These are phyloP conservation scores for Isaurus tuberculatus DNA, from an alignment of 92 coral and sea anemone genomes.

Conservation along the genomic window DNA sequence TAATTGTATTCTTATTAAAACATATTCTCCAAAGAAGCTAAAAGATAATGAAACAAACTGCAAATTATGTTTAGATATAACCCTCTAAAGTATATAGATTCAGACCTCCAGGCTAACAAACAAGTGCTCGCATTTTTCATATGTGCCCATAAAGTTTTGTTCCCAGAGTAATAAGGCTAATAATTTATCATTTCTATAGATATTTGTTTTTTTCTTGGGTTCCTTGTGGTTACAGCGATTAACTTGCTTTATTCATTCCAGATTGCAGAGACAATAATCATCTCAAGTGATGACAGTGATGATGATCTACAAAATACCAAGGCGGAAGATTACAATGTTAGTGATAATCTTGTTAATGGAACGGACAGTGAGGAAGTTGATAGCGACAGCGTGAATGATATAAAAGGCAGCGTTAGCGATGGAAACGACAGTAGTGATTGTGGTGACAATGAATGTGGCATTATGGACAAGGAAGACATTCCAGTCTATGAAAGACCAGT, in stretches of 20 bases:
- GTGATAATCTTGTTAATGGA: neutral
- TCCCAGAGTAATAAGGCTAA: too few species aligned
- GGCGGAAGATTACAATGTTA: slow-evolving; percentile 12
- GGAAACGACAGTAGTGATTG: slow-evolving; percentile 43
- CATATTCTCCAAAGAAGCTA: too few species aligned
- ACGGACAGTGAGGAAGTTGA: slow-evolving; percentile 23
- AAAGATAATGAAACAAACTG: neutral
- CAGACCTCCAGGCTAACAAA: neutral
- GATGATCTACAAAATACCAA: slow-evolving; percentile 1
- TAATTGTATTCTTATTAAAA: too few species aligned
- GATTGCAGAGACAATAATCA: slow-evolving; percentile 7
- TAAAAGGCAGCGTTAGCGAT: slow-evolving; percentile 9
- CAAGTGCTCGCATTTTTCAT: slow-evolving; percentile 1
- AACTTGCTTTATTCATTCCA: neutral
- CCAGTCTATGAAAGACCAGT: neutral
- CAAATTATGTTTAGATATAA: slow-evolving; percentile 4
- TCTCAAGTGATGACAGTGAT: slow-evolving; percentile 8
- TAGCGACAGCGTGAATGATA: slow-evolving; percentile 4
- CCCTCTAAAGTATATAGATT: slow-evolving; percentile 6
- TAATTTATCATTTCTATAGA: neutral
- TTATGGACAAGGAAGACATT: too few species aligned
- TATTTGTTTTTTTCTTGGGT: slow-evolving; percentile 4
- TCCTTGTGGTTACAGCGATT: neutral
- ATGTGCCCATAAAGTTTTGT: too few species aligned
- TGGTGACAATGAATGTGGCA: neutral